Evolutionary conservation across 2,113 vertebrate genomes (phyloP), one percentile per base, ranked within the genome.

Genomic region (Hassar affinis): DNA sequence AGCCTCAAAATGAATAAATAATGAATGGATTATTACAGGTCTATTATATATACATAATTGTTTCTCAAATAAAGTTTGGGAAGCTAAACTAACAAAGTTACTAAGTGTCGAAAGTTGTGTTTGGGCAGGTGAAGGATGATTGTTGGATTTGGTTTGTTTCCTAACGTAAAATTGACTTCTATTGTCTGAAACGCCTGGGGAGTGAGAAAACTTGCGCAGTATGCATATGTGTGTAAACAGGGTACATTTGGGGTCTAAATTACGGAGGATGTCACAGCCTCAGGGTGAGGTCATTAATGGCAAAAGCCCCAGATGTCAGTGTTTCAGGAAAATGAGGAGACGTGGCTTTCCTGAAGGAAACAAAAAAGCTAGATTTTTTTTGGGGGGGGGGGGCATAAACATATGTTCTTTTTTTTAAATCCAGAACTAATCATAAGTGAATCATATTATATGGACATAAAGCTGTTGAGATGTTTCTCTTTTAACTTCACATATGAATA

Each of bases 211-310:
- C 56, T 52, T 54, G 18, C 52, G 11, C 27, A 38, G 81, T 35
- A 42, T 66, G 69, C 54, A 72, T 69, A 35, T 78, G 54, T 76
- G 42, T 78, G 78, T 35, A 66, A 59, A 69, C 52, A 45, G 17
- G 33, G n/a, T 38, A 59, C 61, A 68, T 82, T 83, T 81, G 79
- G 68, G 68, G 56, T 54, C 54, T 51, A 45, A 54, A 76, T 33
- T 72, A 62, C 15, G 77, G 42, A 75, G 66, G 74, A 74, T 7
- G 52, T 35, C 20, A 49, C 78, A 25, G 74, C 85, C 85, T 64
- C 38, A 76, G 87, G 87, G 85, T 56, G 76, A 79, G 35, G 47
- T 72, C 82, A 82, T 35, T 86, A 74, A 75, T 83, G 54, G 62
- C 17, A 33, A 78, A 68, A 57, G 57, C 18, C 82, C 85, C 69